These are phyloP conservation scores for Terebella lapidaria DNA, from an alignment of 2,888 invertebrate genomes.

Conservation along the genomic window DNA sequence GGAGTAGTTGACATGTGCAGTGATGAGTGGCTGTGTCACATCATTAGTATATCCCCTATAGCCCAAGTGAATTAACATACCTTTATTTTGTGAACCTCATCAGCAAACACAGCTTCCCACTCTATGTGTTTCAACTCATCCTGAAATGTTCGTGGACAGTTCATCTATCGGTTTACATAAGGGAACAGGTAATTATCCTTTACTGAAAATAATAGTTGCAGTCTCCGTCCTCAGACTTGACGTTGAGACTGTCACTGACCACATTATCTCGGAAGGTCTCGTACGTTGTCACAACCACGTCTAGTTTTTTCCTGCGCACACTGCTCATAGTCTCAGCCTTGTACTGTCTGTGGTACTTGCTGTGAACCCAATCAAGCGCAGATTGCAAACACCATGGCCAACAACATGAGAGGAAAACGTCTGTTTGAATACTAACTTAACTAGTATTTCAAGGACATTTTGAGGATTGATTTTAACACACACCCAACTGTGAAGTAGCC, in stretches of 20 bases:
- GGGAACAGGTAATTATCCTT: no score
- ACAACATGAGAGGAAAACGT: not conserved
- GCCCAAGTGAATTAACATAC: conserved; percentile 20
- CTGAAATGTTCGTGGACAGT: conserved; percentile 24
- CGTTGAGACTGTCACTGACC: conserved; percentile 33
- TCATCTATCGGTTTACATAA: no score
- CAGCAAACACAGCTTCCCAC: conserved; percentile 47
- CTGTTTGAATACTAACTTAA: not conserved
- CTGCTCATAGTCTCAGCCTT: conserved; percentile 38
- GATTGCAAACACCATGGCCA: not conserved
- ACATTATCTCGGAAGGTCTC: conserved; percentile 47
- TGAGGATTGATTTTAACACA: not conserved
- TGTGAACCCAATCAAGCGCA: conserved; percentile 17
- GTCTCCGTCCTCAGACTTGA: no score
- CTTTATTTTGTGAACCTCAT: conserved; percentile 50
- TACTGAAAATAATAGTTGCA: no score
- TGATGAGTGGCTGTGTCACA: no score
- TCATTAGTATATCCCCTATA: no score
- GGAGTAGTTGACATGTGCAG: no score
- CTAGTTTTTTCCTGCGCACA: conserved; percentile 36
- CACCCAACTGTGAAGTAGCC: conserved; percentile 45
- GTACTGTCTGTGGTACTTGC: conserved; percentile 43
- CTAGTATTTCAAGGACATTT: not conserved
- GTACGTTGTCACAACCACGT: conserved; percentile 47
- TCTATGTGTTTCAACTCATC: conserved; percentile 31